These are phyloP conservation scores for Zophobas atratus DNA, from an alignment of 1,140 invertebrate genomes.

Conservation along the genomic window DNA sequence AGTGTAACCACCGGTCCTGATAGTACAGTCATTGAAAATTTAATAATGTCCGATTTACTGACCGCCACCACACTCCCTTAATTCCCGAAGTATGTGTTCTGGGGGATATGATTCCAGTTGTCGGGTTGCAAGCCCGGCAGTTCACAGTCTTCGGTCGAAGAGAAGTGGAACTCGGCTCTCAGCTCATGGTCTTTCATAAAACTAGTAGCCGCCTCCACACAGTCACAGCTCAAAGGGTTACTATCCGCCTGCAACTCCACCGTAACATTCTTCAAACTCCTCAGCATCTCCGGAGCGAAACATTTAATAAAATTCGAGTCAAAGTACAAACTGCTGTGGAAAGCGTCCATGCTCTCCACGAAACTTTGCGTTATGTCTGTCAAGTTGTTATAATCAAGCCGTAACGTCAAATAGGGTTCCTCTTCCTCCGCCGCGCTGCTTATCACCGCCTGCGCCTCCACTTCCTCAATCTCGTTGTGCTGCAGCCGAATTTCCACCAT, in stretches of 20 bases:
- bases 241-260: conserved; percentile 41
- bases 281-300: not conserved
- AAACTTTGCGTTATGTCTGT: not conserved
- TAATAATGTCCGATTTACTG: too few relatives aligned
- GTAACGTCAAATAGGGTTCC: conserved; percentile 4
- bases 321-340: conserved; percentile 50
- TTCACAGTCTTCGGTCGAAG: conserved; percentile 5
- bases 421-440: not conserved
- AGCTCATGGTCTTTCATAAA: conserved; percentile 17
- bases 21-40: too few relatives aligned
- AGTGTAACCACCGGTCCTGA: too few relatives aligned
- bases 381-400: conserved; percentile 14
- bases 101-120: not conserved
- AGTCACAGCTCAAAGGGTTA: conserved; percentile 56
- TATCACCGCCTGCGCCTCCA: conserved; percentile 7
- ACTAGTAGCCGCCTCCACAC: conserved; percentile 36
- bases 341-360: conserved; percentile 9
- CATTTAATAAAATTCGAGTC: conserved; percentile 13
- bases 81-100: too few relatives aligned
- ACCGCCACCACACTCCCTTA: too few relatives aligned
- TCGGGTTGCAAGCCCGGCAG: not conserved
- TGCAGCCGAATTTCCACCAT: conserved; percentile 4
- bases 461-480: conserved; percentile 15
- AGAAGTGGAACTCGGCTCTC: not conserved
- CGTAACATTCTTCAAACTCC: conserved; percentile 12